These are phyloP conservation scores for Popillia japonica DNA, from an alignment of 1,140 invertebrate genomes.

Conservation along the genomic window DNA sequence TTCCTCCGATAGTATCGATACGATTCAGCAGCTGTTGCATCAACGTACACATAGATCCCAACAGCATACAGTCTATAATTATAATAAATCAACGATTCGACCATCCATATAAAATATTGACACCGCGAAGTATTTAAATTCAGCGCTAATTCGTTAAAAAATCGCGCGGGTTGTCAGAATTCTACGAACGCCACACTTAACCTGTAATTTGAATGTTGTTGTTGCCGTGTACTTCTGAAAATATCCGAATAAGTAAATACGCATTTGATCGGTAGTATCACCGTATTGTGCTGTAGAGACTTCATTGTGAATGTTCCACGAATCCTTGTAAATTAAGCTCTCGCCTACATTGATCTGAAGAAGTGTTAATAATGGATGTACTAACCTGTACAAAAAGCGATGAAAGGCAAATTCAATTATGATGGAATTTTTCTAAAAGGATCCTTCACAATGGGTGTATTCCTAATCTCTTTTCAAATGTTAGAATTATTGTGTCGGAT, in stretches of 20 bases:
- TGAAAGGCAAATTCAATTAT: constrained; percentile 26
- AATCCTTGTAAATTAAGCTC: constrained; percentile 25
- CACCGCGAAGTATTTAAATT: background rate
- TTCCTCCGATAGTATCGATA: constrained; percentile 1
- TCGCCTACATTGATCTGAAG: background rate
- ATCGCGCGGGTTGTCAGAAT: background rate
- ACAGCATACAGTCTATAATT: constrained; percentile 1
- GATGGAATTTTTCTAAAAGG: constrained; percentile 16
- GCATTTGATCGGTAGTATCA: constrained; percentile 5
- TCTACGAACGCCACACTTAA: constrained; percentile 11
- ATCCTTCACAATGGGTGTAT: constrained; percentile 12
- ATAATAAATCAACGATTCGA: constrained; percentile 17
- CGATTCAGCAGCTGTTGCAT: background rate
- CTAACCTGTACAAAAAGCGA: constrained; percentile 11
- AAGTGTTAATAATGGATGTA: constrained; percentile 8
- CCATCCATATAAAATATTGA: background rate
- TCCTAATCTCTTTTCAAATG: constrained; percentile 11
- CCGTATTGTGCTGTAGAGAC: background rate
- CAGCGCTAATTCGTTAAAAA: constrained; percentile 17
- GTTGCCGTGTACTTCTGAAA: background rate
- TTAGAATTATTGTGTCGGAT: background rate
- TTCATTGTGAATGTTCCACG: constrained; percentile 26
- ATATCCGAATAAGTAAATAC: constrained; percentile 20
- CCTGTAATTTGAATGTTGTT: constrained; percentile 23
- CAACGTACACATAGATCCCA: background rate